Percentiles rank a stretch among this genome's conserved stretches.
Evolutionary conservation across 2,113 vertebrate genomes (phyloP).

Genomic region (Microtus richardsoni): DNA sequence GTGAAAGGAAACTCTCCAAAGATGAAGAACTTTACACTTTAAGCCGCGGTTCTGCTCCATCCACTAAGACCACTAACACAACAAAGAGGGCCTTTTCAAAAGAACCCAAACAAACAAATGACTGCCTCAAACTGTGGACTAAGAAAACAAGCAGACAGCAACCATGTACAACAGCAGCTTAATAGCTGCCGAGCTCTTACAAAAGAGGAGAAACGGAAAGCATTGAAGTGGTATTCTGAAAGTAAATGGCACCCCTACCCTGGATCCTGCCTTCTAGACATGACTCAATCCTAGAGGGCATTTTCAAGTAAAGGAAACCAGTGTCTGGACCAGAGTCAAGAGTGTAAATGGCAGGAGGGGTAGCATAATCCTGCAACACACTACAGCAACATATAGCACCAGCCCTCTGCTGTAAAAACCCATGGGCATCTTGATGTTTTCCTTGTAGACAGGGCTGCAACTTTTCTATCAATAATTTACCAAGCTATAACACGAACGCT

Average conservation of each 20-base stretch:
- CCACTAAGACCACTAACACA: slow-evolving; percentile 45
- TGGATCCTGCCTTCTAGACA: not conserved
- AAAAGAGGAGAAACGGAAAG: not conserved
- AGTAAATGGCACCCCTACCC: not conserved
- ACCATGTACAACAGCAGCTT: slow-evolving; percentile 49
- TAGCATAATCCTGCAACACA: not conserved
- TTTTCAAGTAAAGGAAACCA: not conserved
- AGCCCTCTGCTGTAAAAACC: slow-evolving; percentile 2
- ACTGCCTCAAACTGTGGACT: slow-evolving; percentile 46
- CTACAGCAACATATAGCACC: not conserved
- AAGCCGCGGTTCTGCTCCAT: slow-evolving; percentile 73
- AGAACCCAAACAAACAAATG: slow-evolving; percentile 73
- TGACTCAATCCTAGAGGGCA: not conserved
- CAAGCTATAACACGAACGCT: not conserved
- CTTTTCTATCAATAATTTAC: slow-evolving; percentile 50
- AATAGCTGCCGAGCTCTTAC: slow-evolving; percentile 36
- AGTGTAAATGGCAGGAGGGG: not conserved
- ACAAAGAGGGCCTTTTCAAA: slow-evolving; percentile 75
- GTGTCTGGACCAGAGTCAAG: not conserved
- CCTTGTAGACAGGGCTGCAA: not conserved
- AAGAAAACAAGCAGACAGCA: slow-evolving; percentile 65
- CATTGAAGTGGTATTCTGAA: not conserved
- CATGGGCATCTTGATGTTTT: slow-evolving; percentile 12
- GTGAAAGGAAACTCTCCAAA: slow-evolving; percentile 67
- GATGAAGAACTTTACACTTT: slow-evolving; percentile 77